phyloP scores from a whole-genome alignment of 2,797 vertebrate genomes.

The Sciaenops ocellatus region DNA sequence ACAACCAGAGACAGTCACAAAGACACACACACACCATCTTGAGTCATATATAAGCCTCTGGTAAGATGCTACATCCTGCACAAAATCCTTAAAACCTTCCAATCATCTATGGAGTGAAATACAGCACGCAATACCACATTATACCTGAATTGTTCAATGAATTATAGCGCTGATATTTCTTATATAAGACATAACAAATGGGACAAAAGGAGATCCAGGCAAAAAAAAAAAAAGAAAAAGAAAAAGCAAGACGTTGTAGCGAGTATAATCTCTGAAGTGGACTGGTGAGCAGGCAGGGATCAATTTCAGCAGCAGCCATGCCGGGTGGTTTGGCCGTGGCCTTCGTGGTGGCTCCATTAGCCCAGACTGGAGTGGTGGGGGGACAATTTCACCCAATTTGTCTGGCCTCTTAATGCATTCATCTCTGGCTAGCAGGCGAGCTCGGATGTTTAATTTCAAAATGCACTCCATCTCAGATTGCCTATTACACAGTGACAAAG shows the following conservation, averaged over 20 bases:
- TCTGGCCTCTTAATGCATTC: slow-evolving; percentile 70
- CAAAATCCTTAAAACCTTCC: slow-evolving; percentile 35
- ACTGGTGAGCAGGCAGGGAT: slow-evolving; percentile 41
- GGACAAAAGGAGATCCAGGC: background rate
- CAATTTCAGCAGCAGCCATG: slow-evolving; percentile 46
- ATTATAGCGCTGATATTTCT: background rate
- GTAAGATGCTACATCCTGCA: slow-evolving; percentile 49
- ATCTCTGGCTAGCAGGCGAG: slow-evolving; percentile 50
- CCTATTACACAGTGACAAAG: slow-evolving; percentile 34
- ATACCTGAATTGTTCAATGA: slow-evolving; percentile 8
- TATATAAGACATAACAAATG: background rate
- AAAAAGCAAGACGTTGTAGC: background rate
- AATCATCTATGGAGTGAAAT: slow-evolving; percentile 11
- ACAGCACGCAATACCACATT: slow-evolving; percentile 5
- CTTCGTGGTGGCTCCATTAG: slow-evolving; percentile 56
- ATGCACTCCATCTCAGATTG: slow-evolving; percentile 52
- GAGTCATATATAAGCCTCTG: slow-evolving; percentile 40
- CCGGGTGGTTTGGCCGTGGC: slow-evolving; percentile 28
- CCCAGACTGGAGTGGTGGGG: slow-evolving; percentile 10
- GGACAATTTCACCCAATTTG: slow-evolving; percentile 65
- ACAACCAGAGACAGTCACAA: background rate
- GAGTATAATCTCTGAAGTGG: slow-evolving; percentile 28
- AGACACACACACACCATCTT: slow-evolving; percentile 18
- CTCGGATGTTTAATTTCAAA: slow-evolving; percentile 59
- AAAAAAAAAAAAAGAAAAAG: background rate